Evolutionary conservation across 2,797 vertebrate species (phyloP).

Genomic region (Macropus fuliginosus): DNA sequence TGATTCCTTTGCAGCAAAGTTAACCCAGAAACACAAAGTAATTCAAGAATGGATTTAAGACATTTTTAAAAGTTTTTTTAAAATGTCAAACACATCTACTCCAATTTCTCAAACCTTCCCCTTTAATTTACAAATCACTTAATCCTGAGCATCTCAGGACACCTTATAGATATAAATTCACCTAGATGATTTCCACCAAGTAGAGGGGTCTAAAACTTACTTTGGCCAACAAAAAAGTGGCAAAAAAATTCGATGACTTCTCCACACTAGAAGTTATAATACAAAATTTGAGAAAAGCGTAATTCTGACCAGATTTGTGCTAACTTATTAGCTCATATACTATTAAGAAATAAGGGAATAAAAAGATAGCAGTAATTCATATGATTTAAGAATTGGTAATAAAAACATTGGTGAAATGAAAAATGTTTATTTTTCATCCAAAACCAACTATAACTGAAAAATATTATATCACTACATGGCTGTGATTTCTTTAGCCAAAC

Average conservation of each 20-base stretch:
- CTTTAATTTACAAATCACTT: background rate
- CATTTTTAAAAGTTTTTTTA: background rate
- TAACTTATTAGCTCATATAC: slow-evolving; percentile 7
- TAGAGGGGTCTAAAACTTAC: background rate
- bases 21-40: background rate
- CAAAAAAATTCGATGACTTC: background rate
- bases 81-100: background rate
- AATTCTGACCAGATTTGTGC: slow-evolving; percentile 27
- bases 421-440: slow-evolving; percentile 14
- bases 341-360: slow-evolving; percentile 38
- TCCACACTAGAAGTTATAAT: background rate
- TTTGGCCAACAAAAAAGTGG: background rate
- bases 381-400: background rate
- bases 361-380: slow-evolving; percentile 6
- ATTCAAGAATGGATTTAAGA: background rate
- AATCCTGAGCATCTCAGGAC: background rate
- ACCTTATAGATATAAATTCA: background rate
- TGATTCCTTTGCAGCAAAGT: background rate
- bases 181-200: background rate
- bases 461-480: background rate
- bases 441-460: slow-evolving; percentile 14
- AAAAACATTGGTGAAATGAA: slow-evolving; percentile 8
- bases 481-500: background rate
- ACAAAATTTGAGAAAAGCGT: slow-evolving; percentile 16
- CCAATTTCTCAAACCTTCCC: background rate